phyloP scores from a whole-genome alignment of 2,888 invertebrate species.

The Nemurella pictetii region DNA sequence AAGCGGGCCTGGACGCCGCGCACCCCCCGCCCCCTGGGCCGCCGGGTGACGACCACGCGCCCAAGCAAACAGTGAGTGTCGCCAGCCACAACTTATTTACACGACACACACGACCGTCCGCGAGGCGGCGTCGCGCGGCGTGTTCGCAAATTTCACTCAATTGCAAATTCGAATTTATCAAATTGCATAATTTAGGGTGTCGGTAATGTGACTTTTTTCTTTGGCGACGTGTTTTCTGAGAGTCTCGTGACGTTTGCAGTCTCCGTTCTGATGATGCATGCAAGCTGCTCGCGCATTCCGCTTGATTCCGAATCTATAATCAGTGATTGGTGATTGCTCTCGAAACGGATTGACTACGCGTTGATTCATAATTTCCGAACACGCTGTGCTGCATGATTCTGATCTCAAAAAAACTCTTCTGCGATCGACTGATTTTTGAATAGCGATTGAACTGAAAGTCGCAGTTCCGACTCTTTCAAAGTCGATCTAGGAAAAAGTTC shows the following conservation, averaged over 20 bases:
- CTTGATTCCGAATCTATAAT: not conserved
- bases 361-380: not conserved
- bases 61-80: slow-evolving; percentile 75
- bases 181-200: not conserved
- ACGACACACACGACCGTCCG: not conserved
- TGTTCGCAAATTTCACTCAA: slow-evolving; percentile 14
- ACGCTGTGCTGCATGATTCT: not conserved
- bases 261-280: not conserved
- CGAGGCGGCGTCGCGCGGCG: not conserved
- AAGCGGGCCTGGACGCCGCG: slow-evolving; percentile 71
- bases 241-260: not conserved
- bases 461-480: not conserved
- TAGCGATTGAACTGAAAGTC: not conserved
- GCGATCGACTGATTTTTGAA: not conserved
- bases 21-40: slow-evolving; percentile 60
- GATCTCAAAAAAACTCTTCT: not conserved
- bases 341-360: not conserved
- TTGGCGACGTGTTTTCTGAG: too few species aligned
- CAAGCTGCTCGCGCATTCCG: not conserved
- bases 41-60: slow-evolving; percentile 70
- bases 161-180: not conserved
- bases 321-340: not conserved
- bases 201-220: not conserved
- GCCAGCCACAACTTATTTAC: slow-evolving; percentile 47
- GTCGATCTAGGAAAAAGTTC: not conserved